Conservation (phyloP, 2,888 invertebrate genomes). For the Malthinus seriepunctatus region DNA sequence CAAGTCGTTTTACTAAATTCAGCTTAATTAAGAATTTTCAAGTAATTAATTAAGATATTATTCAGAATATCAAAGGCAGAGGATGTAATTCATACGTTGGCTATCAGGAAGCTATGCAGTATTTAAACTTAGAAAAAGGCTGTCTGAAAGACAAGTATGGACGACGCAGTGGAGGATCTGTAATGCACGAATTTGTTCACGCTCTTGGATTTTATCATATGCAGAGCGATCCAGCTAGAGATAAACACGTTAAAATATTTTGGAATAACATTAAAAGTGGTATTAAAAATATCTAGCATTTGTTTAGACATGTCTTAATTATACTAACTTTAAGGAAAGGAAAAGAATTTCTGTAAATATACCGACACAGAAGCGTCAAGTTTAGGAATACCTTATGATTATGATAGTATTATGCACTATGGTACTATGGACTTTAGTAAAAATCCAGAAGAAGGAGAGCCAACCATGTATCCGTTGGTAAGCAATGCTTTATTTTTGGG, state of each 20-base stretch:
- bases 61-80: neutral
- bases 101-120: neutral
- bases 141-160: no score
- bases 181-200: slow-evolving; percentile 79
- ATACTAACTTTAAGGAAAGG: no score
- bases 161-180: slow-evolving; percentile 65
- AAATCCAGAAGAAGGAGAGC: no score
- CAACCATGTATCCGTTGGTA: neutral
- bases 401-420: neutral
- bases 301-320: no score
- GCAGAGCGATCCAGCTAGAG: slow-evolving; percentile 77
- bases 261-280: slow-evolving; percentile 80
- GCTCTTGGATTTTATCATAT: slow-evolving; percentile 83
- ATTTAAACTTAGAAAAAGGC: slow-evolving; percentile 36
- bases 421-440: neutral
- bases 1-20: no score
- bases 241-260: slow-evolving; percentile 72
- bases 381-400: neutral
- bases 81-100: slow-evolving; percentile 28
- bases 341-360: no score
- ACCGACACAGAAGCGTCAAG: no score
- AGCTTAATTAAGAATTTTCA: no score
- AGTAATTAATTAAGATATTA: neutral
- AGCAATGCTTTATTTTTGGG: no score
- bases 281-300: no score